These are phyloP conservation scores for Oophaga pumilio DNA, from an alignment of 2,113 vertebrate species.

Conservation along the genomic window DNA sequence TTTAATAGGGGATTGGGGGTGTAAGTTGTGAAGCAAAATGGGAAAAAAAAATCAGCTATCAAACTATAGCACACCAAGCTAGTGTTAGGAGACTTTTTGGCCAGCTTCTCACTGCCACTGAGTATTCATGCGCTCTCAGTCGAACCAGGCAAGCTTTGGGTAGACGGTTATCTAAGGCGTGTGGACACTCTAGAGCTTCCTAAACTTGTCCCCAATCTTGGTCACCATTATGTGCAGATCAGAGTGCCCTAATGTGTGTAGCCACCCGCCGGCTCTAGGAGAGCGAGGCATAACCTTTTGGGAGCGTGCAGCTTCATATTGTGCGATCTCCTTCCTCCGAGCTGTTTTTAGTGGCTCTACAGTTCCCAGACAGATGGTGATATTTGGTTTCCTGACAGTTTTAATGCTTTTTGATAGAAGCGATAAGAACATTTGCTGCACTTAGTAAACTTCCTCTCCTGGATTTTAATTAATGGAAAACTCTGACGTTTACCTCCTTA, in stretches of 20 bases:
- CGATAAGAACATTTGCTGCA: slow-evolving; percentile 74
- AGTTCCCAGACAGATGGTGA: slow-evolving; percentile 74
- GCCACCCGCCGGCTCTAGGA: slow-evolving; percentile 62
- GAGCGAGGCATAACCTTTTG: slow-evolving; percentile 61
- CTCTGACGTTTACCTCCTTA: slow-evolving; percentile 58
- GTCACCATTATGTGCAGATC: not conserved
- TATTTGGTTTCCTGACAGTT: slow-evolving; percentile 76
- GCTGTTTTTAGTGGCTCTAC: slow-evolving; percentile 72
- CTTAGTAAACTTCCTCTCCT: slow-evolving; percentile 74
- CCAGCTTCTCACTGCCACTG: too few species aligned
- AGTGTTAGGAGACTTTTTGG: too few species aligned
- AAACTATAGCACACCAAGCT: too few species aligned
- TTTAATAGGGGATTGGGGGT: too few species aligned
- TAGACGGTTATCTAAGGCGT: too few species aligned
- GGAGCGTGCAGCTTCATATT: slow-evolving; percentile 65
- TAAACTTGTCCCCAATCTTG: too few species aligned
- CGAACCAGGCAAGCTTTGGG: too few species aligned
- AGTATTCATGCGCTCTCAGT: too few species aligned
- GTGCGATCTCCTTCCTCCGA: slow-evolving; percentile 66
- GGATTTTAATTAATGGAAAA: slow-evolving; percentile 73
- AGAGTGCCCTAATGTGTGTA: slow-evolving; percentile 9
- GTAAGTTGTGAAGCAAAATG: too few species aligned
- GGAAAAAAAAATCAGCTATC: too few species aligned
- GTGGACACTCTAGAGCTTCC: too few species aligned
- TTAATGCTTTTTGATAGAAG: slow-evolving; percentile 73